Conservation (phyloP, 2,113 vertebrate genomes). For the Hippolais icterina region DNA sequence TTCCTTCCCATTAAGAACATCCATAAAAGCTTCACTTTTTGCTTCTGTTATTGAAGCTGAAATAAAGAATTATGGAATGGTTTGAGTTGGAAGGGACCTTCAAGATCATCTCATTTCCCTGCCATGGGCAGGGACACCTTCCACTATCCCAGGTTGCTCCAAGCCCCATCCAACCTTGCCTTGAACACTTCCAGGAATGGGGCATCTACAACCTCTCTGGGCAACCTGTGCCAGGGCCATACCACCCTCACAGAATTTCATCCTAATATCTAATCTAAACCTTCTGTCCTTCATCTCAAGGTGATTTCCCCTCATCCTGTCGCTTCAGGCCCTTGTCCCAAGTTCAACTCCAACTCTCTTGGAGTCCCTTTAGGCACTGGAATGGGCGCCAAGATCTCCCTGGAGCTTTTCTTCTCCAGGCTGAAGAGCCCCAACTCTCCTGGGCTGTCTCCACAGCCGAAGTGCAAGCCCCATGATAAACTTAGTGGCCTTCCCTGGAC, state of each 20-base stretch:
- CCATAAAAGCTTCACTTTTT: background rate
- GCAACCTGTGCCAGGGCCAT: background rate
- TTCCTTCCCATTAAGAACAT: background rate
- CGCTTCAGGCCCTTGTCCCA: background rate
- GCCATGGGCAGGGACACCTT: background rate
- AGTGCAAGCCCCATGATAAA: background rate
- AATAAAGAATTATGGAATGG: background rate
- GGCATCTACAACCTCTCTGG: rapidly evolving
- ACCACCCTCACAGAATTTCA: background rate
- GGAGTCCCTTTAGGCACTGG: background rate
- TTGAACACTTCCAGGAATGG: background rate
- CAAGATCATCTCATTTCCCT: background rate
- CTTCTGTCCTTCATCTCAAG: background rate
- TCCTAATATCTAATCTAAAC: background rate
- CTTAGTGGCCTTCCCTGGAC: background rate
- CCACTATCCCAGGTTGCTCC: background rate
- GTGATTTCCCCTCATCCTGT: background rate
- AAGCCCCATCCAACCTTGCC: background rate
- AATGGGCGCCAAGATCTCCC: background rate
- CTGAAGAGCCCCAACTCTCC: background rate
- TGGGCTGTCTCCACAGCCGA: rapidly evolving
- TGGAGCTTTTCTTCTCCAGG: background rate
- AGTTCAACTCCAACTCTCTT: background rate
- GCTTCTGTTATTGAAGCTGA: background rate
- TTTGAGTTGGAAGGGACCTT: background rate